phyloP scores from a whole-genome alignment of 2,888 invertebrate genomes.

The Melinaea marsaeus region DNA sequence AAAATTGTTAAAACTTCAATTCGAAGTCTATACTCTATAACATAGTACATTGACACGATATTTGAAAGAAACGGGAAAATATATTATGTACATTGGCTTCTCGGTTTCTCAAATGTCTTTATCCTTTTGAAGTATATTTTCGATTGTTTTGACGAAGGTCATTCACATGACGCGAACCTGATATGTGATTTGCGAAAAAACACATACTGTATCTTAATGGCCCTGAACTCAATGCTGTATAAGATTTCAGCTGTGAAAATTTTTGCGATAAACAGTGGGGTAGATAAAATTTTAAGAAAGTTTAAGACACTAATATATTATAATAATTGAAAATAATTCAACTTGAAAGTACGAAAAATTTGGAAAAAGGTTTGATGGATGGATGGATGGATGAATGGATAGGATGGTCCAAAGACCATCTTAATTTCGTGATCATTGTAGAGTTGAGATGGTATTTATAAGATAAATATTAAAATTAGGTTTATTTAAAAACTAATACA shows the following conservation, averaged over 20 bases:
- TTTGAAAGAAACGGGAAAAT: background rate
- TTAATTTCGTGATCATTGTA: no score
- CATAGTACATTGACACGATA: background rate
- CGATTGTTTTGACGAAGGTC: slow-evolving; percentile 16
- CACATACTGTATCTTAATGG: slow-evolving; percentile 1
- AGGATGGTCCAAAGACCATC: no score
- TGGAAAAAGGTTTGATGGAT: background rate
- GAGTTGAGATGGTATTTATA: no score
- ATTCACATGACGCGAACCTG: slow-evolving; percentile 12
- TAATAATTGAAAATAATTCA: no score
- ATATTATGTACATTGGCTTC: background rate
- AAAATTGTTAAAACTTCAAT: no score
- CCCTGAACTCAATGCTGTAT: slow-evolving; percentile 1
- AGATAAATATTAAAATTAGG: background rate
- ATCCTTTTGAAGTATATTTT: slow-evolving; percentile 5
- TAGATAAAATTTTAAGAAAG: background rate
- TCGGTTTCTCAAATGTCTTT: background rate
- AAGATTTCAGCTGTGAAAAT: background rate
- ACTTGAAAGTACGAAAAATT: no score
- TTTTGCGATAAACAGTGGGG: background rate
- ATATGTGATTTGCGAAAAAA: slow-evolving; percentile 1
- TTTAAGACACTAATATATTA: background rate
- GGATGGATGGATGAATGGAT: background rate
- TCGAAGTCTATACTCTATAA: no score
- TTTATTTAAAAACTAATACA: no score